A percentile compares a stretch with the other conserved stretches of the same genome.
These are phyloP conservation scores for Callopanchax toddi DNA, from an alignment of 2,113 vertebrate genomes.

Conservation along the genomic window DNA sequence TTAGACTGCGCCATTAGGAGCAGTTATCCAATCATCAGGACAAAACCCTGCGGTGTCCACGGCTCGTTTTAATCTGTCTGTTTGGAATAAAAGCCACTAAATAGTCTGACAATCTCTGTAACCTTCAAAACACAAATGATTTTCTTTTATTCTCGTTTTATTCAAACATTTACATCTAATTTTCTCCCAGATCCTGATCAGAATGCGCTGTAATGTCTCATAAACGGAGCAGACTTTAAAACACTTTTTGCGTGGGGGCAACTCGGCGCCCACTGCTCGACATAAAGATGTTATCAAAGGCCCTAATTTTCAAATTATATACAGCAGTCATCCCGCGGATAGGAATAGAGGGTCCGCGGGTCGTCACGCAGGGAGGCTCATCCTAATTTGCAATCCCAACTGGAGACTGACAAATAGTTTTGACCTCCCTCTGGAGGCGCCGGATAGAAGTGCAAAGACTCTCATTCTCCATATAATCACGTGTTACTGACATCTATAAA, in stretches of 20 bases:
- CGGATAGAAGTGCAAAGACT: conserved; percentile 76
- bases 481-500: conserved; percentile 76
- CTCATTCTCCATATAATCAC: conserved; percentile 69
- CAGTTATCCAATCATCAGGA: conserved; percentile 66
- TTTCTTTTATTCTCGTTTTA: conserved; percentile 27
- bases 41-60: conserved; percentile 56
- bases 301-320: conserved; percentile 73
- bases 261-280: conserved; percentile 49
- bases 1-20: conserved; percentile 72
- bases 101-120: conserved; percentile 34
- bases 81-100: conserved; percentile 39
- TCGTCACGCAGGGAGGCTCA: conserved; percentile 79
- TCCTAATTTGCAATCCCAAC: conserved; percentile 83
- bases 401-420: conserved; percentile 84
- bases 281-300: conserved; percentile 71
- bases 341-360: conserved; percentile 72
- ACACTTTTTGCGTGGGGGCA: conserved; percentile 28
- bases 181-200: no score
- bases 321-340: conserved; percentile 71
- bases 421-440: conserved; percentile 84
- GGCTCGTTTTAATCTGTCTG: conserved; percentile 51
- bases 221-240: not conserved
- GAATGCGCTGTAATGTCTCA: no score
- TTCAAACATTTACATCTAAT: no score
- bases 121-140: conserved; percentile 30